These are phyloP conservation scores for Medauroidea extradentata DNA, from an alignment of 1,140 invertebrate genomes.

Conservation along the genomic window DNA sequence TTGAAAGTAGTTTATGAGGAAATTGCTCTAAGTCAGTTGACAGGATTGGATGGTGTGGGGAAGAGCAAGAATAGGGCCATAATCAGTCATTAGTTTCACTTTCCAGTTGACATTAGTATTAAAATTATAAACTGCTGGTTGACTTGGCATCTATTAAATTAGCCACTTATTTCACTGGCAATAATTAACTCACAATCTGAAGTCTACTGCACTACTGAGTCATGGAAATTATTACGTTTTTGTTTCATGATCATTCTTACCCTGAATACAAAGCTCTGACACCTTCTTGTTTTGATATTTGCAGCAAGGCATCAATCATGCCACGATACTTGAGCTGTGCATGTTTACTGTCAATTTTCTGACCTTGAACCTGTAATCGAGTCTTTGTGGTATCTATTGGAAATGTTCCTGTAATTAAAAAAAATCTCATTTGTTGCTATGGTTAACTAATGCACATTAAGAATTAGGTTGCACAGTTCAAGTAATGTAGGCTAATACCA, in stretches of 20 bases:
- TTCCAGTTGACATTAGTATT: too few relatives aligned
- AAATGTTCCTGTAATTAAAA: conserved; percentile 78
- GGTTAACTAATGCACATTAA: conserved; percentile 8
- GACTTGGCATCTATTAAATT: too few relatives aligned
- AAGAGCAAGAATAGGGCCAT: too few relatives aligned
- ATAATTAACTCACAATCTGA: neutral
- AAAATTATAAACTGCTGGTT: too few relatives aligned
- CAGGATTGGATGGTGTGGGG: too few relatives aligned
- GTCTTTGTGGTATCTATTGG: conserved; percentile 96
- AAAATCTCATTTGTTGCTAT: conserved; percentile 10
- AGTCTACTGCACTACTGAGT: neutral
- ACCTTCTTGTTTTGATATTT: conserved; percentile 81
- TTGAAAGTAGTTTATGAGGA: too few relatives aligned
- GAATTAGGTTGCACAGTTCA: neutral
- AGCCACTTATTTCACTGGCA: too few relatives aligned
- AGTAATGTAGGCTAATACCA: neutral
- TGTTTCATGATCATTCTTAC: conserved; percentile 47
- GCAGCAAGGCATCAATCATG: conserved; percentile 84
- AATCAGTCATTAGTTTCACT: too few relatives aligned
- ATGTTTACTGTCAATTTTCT: conserved; percentile 73
- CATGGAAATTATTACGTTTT: neutral
- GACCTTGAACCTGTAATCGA: conserved; percentile 90
- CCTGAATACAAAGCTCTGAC: conserved; percentile 74
- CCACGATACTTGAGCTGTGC: conserved; percentile 78
- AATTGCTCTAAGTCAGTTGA: too few relatives aligned